Evolutionary conservation across 2,797 vertebrate genomes (phyloP), one percentile per base, ranked within the genome.

Genomic region (Sternotherus odoratus): DNA sequence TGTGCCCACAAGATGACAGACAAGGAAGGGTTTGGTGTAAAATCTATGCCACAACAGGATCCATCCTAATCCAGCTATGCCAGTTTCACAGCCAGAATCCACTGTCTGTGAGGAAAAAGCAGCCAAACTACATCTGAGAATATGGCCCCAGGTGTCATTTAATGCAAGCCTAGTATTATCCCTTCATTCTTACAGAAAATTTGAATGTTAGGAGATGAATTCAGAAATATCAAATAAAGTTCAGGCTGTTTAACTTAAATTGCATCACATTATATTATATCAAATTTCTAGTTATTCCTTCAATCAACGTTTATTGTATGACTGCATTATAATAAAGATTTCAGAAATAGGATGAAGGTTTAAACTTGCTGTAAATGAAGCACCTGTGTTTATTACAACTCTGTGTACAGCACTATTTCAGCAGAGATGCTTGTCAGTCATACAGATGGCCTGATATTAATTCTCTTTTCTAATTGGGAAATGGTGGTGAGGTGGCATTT

Each of bases 191-290:
- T 96, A 87, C 49, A 92, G 92, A 94, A 93, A 95, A 91, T 87
- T 85, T 87, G 79, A 88, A 89, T 97, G 86, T 93, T 91, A 85
- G 86, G 54, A 86, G 84, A 50, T 83, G 16, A 84, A 94, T 95
- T 96, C 39, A 92, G 92, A 96, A 97, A 93, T 95, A 98, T 80
- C 87, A 97, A 95, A 96, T 95, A 80, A 97, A 97, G 90, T 96
- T 96, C 95, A 93, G 87, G 77, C 92, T 93, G 87, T 91, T 97
- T 95, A 96, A 91, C 57, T 90, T 96, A 95, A 95, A 97, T 95
- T 95, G 60, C 54, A 92, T 91, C 48, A 36, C 88, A 86, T 95
- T 97, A 91, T 57, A 86, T 86, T 77, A 93, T 87, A 94, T 91
- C 84, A 97, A 89, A 96, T 97, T 97, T 97, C 89, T 95, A 85